Evolutionary conservation across 2,888 invertebrate species (phyloP), one percentile per base, ranked within the genome.

Genomic region (Stenodema calcarata): DNA sequence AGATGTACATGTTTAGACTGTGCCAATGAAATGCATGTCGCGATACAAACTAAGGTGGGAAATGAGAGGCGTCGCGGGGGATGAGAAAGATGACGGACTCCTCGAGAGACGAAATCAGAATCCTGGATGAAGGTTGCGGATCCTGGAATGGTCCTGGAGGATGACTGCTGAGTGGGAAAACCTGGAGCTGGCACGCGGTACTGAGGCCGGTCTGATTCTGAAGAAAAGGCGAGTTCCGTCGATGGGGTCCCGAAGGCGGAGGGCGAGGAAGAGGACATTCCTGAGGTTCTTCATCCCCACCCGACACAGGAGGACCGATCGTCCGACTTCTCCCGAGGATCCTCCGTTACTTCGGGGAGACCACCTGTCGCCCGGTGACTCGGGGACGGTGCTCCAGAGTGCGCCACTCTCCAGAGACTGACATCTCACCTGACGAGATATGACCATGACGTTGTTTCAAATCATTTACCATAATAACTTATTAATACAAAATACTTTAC

Each of bases 251-350:
- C n/a, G 50, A 16, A n/a, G 50, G 35, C 35, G 35, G 70, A 70
- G 70, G 70, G 70, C 73, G 73, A 73, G 73, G 73, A 41, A 41
- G 73, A 73, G 73, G 73, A 73, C 73, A 73, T 73, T 73, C 73
- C 73, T 73, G 23, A 62, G 62, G 62, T 62, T 62, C 62, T 62
- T 62, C 35, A 73, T 11, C 11, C 54, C 54, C 18, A 16, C 54
- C 18, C 54, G 16, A 54, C 54, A 4, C 35, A 7, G 35, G 35
- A 35, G 73, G 70, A 70, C 6, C 35, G n/a, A 30, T 30, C 50
- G 62, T 62, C 62, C 62, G 62, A 62, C 73, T 41, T 73, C 41
- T 73, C 73, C 41, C 73, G 35, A 73, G 73, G 73, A 73, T 73
- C 41, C 73, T 35, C 73, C 73, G 73, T 73, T 73, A 73, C 73